Percentiles rank a stretch among this genome's conserved stretches.
Evolutionary conservation across 1,140 invertebrate genomes (phyloP).

Genomic region (Delia radicum): DNA sequence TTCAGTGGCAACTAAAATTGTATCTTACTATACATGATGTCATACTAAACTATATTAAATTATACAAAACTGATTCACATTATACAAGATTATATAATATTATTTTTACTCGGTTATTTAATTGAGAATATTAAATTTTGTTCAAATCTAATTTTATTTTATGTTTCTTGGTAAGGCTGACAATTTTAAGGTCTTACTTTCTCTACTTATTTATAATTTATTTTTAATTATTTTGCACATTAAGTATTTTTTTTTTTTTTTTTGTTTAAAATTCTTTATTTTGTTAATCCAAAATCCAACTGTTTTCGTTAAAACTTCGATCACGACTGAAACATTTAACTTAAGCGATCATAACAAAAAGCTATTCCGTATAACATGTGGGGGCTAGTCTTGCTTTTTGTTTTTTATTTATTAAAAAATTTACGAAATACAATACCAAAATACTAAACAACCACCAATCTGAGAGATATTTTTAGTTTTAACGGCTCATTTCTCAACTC

Average conservation of each 20-base stretch:
- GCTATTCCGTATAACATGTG: not conserved
- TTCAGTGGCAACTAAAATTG: no score
- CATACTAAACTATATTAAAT: no score
- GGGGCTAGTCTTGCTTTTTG: not conserved
- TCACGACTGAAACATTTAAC: not conserved
- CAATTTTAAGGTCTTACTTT: no score
- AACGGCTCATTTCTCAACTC: not conserved
- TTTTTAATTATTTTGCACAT: not conserved
- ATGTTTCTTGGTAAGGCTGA: no score
- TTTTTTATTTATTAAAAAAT: not conserved
- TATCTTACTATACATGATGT: no score
- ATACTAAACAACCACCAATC: not conserved
- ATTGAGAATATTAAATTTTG: no score
- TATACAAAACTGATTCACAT: no score
- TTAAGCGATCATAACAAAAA: not conserved
- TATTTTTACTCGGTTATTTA: no score
- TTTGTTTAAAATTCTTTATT: not conserved
- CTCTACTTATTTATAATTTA: not conserved
- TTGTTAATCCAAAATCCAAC: not conserved
- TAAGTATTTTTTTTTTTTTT: not conserved
- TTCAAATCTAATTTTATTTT: no score
- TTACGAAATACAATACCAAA: not conserved
- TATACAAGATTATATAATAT: no score
- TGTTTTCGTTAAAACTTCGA: slow-evolving; percentile 6
- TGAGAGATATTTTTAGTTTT: not conserved